These are phyloP conservation scores for Uromys caudimaculatus DNA, from an alignment of 2,797 vertebrate genomes.

Conservation along the genomic window DNA sequence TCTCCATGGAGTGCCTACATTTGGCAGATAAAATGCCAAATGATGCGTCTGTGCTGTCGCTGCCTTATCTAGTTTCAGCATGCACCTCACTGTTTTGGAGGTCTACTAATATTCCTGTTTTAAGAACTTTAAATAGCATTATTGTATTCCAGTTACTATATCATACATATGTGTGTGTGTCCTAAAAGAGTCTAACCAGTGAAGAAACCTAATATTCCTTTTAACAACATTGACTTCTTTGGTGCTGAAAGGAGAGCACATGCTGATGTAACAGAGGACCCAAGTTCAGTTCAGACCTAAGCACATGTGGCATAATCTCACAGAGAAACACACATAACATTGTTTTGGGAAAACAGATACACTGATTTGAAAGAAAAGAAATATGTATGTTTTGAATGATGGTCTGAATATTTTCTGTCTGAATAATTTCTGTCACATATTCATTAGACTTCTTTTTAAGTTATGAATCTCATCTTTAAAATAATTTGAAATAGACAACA, in stretches of 20 bases:
- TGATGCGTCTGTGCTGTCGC: not conserved
- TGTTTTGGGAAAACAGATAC: not conserved
- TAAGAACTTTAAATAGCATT: not conserved
- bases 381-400: not conserved
- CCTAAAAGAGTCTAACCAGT: not conserved
- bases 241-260: not conserved
- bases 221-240: conserved; percentile 50
- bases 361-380: conserved; percentile 54
- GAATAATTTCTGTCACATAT: not conserved
- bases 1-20: not conserved
- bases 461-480: conserved; percentile 27
- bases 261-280: not conserved
- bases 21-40: not conserved
- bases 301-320: not conserved
- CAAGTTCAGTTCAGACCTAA: not conserved
- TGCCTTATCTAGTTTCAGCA: conserved; percentile 13
- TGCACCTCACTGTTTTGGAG: conserved; percentile 4
- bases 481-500: conserved; percentile 34
- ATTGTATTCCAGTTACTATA: not conserved
- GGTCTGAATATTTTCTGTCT: conserved; percentile 11
- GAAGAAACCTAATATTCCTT: conserved; percentile 40
- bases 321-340: not conserved
- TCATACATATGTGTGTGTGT: not conserved
- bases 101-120: not conserved
- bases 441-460: not conserved